Base-by-base conservation (phyloP, 2,797 vertebrate species). In the Streptopelia turtur region DNA sequence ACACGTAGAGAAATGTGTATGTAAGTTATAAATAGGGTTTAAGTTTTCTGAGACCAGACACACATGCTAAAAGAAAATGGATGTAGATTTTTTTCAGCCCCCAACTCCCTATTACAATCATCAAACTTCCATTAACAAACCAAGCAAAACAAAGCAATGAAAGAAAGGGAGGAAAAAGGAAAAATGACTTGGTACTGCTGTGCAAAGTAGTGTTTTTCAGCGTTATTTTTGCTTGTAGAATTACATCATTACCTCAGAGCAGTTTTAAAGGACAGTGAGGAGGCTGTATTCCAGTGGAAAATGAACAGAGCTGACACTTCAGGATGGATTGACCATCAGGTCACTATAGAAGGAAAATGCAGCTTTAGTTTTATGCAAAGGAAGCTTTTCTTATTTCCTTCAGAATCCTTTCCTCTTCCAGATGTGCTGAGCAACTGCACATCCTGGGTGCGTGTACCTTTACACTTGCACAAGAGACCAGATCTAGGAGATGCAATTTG, bases 381-480 rank as follows among this genome's bases (percentile, higher is more conserved):
- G 11, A 89, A 79, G 6, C 31, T 77, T 33, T 72, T 64, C 59
- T 70, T 60, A 43, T 52, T 71, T 25, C 31, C 31, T 91, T 84
- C 21, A 74, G 37, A 85, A 39, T 39, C 8, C 10, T 49, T 64
- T 57, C 43, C 28, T 33, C 69, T 77, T 71, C 8, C 28, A 16
- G 14, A 35, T 13, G 20, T 15, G 20, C n/a, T 45, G 12, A 49
- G 49, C 10, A n/a, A n/a, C 63, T 27, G 11, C 30, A 70, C 0
- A 0, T 16, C 61, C 11, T 0, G 1, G 15, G n/a, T 25, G 15
- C 0, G 2, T 16, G 13, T 21, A 65, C 27, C 16, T 31, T 61
- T 20, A 37, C 11, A 41, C 1, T 6, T 28, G 57, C 22, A 57
- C 56, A 28, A 0, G 4, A 72, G 4, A 86, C 45, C 23, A 59